phyloP scores from a whole-genome alignment of 2,113 vertebrate species.

The Paralichthys olivaceus region DNA sequence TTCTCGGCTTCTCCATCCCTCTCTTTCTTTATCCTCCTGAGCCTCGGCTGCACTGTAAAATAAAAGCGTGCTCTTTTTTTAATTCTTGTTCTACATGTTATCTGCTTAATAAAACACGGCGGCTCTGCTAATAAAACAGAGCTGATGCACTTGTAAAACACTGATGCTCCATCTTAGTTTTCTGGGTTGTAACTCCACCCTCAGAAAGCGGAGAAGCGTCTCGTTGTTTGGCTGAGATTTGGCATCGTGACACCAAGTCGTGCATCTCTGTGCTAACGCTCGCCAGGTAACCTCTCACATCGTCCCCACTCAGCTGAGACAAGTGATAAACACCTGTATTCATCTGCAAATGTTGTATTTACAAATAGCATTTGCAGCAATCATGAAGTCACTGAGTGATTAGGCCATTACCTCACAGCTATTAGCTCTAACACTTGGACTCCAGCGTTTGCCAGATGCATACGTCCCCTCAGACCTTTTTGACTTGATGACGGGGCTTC shows the following conservation, averaged over 20 bases:
- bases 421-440: constrained; percentile 54
- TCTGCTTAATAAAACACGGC: constrained; percentile 65
- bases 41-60: not conserved
- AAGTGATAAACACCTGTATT: constrained; percentile 37
- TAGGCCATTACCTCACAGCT: constrained; percentile 54
- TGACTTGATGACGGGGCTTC: constrained; percentile 39
- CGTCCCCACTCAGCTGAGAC: constrained; percentile 15
- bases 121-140: constrained; percentile 43
- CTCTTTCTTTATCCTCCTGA: constrained; percentile 13
- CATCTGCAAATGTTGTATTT: constrained; percentile 61
- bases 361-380: constrained; percentile 49
- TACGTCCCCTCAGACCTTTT: constrained; percentile 36
- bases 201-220: not conserved
- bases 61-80: constrained; percentile 12
- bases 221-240: not conserved
- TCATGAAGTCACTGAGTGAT: constrained; percentile 62
- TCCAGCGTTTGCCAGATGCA: constrained; percentile 35
- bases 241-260: not conserved
- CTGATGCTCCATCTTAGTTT: constrained; percentile 3
- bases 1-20: not conserved
- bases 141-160: constrained; percentile 37
- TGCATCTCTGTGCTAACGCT: not conserved
- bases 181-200: constrained; percentile 11
- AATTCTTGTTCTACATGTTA: constrained; percentile 41
- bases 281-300: constrained; percentile 41